Evolutionary conservation across 1,140 invertebrate genomes (phyloP), one percentile per base, ranked within the genome.

Genomic region (Cotesia typhae): DNA sequence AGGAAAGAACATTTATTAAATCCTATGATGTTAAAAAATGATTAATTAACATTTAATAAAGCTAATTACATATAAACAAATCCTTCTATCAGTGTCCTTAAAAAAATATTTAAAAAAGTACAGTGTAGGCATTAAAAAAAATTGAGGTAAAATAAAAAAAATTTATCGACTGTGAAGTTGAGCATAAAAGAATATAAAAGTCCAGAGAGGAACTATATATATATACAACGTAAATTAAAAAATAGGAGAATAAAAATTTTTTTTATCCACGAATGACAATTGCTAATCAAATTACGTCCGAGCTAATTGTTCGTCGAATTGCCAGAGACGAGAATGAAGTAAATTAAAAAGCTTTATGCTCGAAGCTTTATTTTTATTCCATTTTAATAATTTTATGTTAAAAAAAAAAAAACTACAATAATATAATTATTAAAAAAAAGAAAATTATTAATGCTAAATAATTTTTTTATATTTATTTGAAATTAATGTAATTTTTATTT

Each of bases 271-370:
- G 65, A 47, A 67, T 67, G 38, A 67, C 65, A 67, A 67, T 67
- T 47, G 53, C 65, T 67, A 67, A 51, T 67, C 65, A 67, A 67
- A 67, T 67, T 67, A 7, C 9, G 65, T 53, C 41, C 41, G 3
- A n/a, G 41, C 28, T 67, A 36, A 67, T 67, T 67, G 65, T 67
- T 67, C 47, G n/a, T 67, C 35, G 65, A 67, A 67, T 67, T 53
- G 38, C 41, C 63, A 47, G 10, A 7, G 14, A 35, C 53, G 41
- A 47, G 41, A 47, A 47, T 47, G 41, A 47, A 47, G 10, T 17
- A 14, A 38, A 68, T 68, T 52, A 67, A 67, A 67, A 67, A 52
- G 17, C 6, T 57, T 52, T 52, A 12, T 57, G 3, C 6, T 7
- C 20, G n/a, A 17, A 17, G n/a, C 6, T 20, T 57, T 57, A n/a